Conservation (phyloP, 37 sponge, comb jelly and placozoan species). For the Oscarella lobularis region DNA sequence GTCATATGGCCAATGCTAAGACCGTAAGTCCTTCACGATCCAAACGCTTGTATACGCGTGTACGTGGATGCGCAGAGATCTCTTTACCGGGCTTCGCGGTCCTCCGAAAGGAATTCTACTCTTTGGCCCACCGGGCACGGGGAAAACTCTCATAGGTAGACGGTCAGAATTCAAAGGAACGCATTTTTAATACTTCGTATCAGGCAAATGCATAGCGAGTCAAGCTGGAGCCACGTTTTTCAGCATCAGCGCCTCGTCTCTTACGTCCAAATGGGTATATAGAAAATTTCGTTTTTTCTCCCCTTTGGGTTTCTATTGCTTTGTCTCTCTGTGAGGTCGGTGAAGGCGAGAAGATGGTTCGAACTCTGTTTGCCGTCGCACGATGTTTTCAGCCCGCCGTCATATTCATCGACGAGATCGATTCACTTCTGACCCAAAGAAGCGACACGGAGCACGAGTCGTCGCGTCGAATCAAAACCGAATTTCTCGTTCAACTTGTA, state of each 20-base stretch:
- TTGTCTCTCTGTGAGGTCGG: constrained; percentile 46
- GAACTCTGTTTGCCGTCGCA: constrained; percentile 93
- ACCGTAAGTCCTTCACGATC: constrained; percentile 47
- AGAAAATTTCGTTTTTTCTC: no score
- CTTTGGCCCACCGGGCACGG: constrained; percentile 99
- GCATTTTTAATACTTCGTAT: background rate
- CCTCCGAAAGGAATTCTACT: constrained; percentile 96
- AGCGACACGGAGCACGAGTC: constrained; percentile 92
- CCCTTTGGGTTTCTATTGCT: no score
- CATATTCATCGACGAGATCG: constrained; percentile 99
- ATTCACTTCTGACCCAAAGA: constrained; percentile 87
- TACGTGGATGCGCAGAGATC: constrained; percentile 38
- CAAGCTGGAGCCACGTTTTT: constrained; percentile 94
- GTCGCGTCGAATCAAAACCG: constrained; percentile 95
- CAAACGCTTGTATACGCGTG: background rate
- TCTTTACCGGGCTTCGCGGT: constrained; percentile 94
- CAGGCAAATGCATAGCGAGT: constrained; percentile 91
- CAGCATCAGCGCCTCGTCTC: constrained; percentile 98
- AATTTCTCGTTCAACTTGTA: constrained; percentile 93
- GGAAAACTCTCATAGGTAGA: constrained; percentile 94
- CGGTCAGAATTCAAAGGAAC: no score
- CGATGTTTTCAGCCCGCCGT: constrained; percentile 94
- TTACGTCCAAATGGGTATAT: constrained; percentile 97
- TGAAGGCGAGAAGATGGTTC: constrained; percentile 99
- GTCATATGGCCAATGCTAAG: constrained; percentile 97